Evolutionary conservation across 1,140 invertebrate species (phyloP).

Genomic region (Lerema accius): DNA sequence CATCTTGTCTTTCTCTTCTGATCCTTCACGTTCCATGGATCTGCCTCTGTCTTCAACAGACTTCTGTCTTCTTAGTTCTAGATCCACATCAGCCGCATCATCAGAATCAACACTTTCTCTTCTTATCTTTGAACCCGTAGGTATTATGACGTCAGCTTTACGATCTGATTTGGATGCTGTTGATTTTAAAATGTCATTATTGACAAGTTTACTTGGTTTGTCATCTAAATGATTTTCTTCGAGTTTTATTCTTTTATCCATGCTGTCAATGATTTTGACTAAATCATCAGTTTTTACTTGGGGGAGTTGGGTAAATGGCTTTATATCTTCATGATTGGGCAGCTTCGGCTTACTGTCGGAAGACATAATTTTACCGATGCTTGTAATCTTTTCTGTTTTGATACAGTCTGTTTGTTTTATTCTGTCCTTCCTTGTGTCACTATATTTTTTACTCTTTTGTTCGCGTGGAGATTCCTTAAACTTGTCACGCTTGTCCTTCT

Average conservation of each 20-base stretch:
- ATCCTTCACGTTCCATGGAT: constrained; percentile 77
- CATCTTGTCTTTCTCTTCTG: constrained; percentile 83
- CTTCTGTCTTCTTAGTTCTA: constrained; percentile 80
- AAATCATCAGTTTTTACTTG: constrained; percentile 78
- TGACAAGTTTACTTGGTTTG: constrained; percentile 38
- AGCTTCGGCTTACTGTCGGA: constrained; percentile 63
- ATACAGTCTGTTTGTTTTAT: constrained; percentile 58
- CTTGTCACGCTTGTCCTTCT: constrained; percentile 72
- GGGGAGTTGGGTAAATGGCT: constrained; percentile 78
- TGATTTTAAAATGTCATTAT: constrained; percentile 36
- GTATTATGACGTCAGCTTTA: constrained; percentile 33
- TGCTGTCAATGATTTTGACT: constrained; percentile 73
- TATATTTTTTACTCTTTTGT: constrained; percentile 79
- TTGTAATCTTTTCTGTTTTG: constrained; percentile 67
- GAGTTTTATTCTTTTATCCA: constrained; percentile 68
- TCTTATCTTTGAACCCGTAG: constrained; percentile 61
- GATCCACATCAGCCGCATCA: constrained; percentile 77
- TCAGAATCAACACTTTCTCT: constrained; percentile 84
- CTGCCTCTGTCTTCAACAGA: constrained; percentile 83
- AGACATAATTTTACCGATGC: constrained; percentile 67
- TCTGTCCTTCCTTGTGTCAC: constrained; percentile 77
- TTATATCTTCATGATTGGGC: constrained; percentile 77
- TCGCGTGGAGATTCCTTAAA: constrained; percentile 70
- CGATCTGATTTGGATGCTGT: constrained; percentile 29
- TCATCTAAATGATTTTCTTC: constrained; percentile 49